These are phyloP conservation scores for Celastrina argiolus DNA, from an alignment of 2,888 invertebrate genomes.

Conservation along the genomic window DNA sequence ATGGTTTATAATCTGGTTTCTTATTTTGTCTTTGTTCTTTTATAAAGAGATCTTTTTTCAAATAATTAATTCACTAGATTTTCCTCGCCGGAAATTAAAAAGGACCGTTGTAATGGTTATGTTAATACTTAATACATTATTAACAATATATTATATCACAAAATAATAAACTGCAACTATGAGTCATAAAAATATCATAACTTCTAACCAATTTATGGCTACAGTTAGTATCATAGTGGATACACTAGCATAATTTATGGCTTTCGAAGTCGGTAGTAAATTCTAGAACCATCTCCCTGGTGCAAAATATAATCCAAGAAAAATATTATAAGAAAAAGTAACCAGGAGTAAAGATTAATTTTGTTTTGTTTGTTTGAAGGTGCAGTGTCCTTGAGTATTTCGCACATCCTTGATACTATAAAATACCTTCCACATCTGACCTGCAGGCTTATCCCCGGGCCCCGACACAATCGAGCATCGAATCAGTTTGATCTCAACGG, in stretches of 20 bases:
- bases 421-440: too few relatives aligned
- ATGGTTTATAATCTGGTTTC: too few relatives aligned
- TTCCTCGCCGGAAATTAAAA: too few relatives aligned
- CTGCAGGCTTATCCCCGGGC: too few relatives aligned
- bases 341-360: neutral
- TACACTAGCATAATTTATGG: conserved; percentile 11
- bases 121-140: neutral
- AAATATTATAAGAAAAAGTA: neutral
- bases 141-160: neutral
- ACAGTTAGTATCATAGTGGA: conserved; percentile 6
- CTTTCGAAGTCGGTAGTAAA: conserved; percentile 3
- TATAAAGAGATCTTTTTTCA: too few relatives aligned
- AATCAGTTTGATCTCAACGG: too few relatives aligned
- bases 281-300: neutral
- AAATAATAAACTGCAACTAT: neutral
- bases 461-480: too few relatives aligned
- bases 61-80: too few relatives aligned
- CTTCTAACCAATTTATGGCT: conserved; percentile 9
- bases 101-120: neutral
- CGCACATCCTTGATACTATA: too few relatives aligned
- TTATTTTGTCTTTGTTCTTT: too few relatives aligned
- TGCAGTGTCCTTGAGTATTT: too few relatives aligned
- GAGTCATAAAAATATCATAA: conserved; percentile 16
- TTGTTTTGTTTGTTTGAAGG: too few relatives aligned
- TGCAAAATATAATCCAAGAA: neutral